A percentile compares a stretch with the other conserved stretches of the same genome.
Evolutionary conservation across 2,113 vertebrate species (phyloP).

Genomic region (Phalacrocorax pelagicus): DNA sequence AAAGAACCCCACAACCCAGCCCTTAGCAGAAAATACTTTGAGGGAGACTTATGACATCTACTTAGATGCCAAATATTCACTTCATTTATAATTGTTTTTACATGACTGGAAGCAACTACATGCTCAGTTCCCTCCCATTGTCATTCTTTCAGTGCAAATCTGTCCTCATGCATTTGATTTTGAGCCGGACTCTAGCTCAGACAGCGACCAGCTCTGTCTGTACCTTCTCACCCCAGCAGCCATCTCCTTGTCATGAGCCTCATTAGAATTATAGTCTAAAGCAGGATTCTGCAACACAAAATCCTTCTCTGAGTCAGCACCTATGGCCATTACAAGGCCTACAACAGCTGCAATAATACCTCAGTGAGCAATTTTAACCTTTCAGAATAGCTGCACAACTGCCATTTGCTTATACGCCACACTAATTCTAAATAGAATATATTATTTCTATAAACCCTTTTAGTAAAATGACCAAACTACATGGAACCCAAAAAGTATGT

Average conservation of each 20-base stretch:
- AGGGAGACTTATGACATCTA: not conserved
- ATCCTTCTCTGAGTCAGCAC: slow-evolving; percentile 41
- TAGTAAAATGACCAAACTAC: slow-evolving; percentile 50
- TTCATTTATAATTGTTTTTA: slow-evolving; percentile 1
- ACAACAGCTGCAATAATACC: slow-evolving; percentile 66
- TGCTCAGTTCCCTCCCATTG: not conserved
- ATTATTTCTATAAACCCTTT: slow-evolving; percentile 57
- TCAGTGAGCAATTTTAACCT: slow-evolving; percentile 54
- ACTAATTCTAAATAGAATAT: slow-evolving; percentile 53
- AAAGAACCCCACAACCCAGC: not conserved
- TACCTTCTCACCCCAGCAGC: not conserved
- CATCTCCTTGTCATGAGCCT: not conserved
- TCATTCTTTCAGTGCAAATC: not conserved
- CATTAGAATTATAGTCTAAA: not conserved
- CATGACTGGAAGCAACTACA: not conserved
- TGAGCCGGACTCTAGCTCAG: not conserved
- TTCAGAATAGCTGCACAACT: slow-evolving; percentile 42
- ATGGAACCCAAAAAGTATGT: not conserved
- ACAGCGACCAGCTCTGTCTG: not conserved
- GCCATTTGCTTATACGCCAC: slow-evolving; percentile 56
- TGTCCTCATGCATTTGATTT: not conserved
- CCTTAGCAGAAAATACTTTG: not conserved
- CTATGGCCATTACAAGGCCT: slow-evolving; percentile 51
- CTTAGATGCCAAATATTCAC: not conserved
- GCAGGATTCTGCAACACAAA: slow-evolving; percentile 24